Base-by-base conservation (phyloP, 2,888 invertebrate species). In the Penaeus monodon region DNA sequence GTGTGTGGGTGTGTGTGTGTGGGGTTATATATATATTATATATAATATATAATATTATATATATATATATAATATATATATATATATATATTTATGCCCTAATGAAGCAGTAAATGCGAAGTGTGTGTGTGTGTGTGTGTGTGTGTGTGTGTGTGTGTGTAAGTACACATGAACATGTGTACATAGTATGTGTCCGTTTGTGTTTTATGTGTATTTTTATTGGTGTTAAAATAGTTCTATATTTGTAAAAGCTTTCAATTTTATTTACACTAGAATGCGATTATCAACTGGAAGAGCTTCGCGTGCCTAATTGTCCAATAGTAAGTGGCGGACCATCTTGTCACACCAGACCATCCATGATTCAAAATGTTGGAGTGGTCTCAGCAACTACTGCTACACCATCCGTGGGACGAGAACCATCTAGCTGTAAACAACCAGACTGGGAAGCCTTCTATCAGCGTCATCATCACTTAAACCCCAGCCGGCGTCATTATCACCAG, bases 401-500 rank as follows among this genome's bases (percentile, higher is more conserved):
- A n/a, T 49, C 66, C 14, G 66, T 76, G 24, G 77, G 86, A n/a
- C 65, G 77, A 1, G 63, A 66, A 7, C 33, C 66, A 66, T 77
- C 77, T 63, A 77, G 33, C 81, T 65, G 73, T 64, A 70, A 83
- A 44, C 77, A 73, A 14, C 84, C 66, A 38, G 82, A 86, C 2
- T 82, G 82, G 86, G 86, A 82, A 66, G 70, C 81, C 22, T 86
- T 81, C 64, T 86, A 87, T 49, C 87, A 83, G 22, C 86, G 79
- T 57, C 82, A 82, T n/a, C 82, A 68, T 33, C 77, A 78, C 12
- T 82, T 57, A 24, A 81, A 81, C 68, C 83, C 65, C 65, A 82
- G 65, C 24, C 87, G 49, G 29, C 87, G 33, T 22, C 83, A 68
- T 64, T 82, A 68, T 44, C 86, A 85, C 17, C 85, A 86, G 70